Evolutionary conservation across 1,140 invertebrate genomes (phyloP), one percentile per base, ranked within the genome.

Genomic region (Drosophila lacertosa): DNA sequence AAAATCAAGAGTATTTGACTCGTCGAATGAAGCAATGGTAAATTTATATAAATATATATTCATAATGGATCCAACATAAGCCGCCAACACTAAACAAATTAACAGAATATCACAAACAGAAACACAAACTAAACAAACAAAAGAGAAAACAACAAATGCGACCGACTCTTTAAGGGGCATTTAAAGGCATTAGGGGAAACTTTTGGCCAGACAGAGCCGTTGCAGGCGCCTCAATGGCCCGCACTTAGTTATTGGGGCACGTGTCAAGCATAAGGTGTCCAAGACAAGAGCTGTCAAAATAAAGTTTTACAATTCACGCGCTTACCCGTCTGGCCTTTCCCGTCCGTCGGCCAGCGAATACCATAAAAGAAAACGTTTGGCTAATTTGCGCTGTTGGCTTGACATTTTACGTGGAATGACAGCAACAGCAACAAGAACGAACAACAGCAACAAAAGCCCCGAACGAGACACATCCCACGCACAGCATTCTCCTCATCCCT

Each of bases 371-470:
- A 65, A 70, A 69, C 74, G 69, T 71, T 59, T 66, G 74, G 74
- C 83, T 86, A 86, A 86, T 86, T 86, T 88, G 74, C 59, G 71
- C 70, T 69, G 66, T 82, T 77, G 81, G 82, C 81, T 77, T 86
- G 82, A 88, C 82, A 88, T 75, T 81, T 70, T 65, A 64, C 62
- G 66, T 67, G 77, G 60, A 86, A 72, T 66, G 68, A 71, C 73
- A 58, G 68, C 69, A 44, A 9, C 26, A 53, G 32, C 60, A 63
- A 53, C n/a, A 63, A 53, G 5, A 32, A n/a, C 32, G n/a, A 32
- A 37, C 51, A 39, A 37, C 44, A 32, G 59, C 80, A 84, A 86
- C 65, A 80, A 55, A 64, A 74, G 54, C 4, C n/a, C 53, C 39
- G 29, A 50, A 53, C 59, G 35, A 64, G 51, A 33, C 60, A 57